Conservation (phyloP, 2,888 invertebrate genomes). For the Osmoderma eremita region DNA sequence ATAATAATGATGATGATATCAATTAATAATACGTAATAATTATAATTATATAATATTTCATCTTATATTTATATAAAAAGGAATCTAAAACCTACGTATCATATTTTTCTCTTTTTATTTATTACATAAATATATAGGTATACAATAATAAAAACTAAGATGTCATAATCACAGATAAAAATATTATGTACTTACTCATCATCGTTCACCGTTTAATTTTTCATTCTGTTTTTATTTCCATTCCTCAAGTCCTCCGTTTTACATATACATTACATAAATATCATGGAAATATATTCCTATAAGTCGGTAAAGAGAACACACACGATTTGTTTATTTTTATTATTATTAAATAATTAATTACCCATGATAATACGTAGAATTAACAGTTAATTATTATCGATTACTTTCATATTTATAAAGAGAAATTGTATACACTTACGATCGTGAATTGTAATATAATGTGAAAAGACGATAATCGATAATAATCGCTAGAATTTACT, state of each 20-base stretch:
- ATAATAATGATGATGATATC: no score
- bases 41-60: constrained; percentile 42
- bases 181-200: constrained; percentile 54
- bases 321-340: not conserved
- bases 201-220: no score
- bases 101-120: no score
- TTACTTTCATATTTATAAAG: not conserved
- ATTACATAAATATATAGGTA: constrained; percentile 34
- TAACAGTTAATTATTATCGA: not conserved
- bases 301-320: constrained; percentile 26
- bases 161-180: constrained; percentile 58
- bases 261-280: not conserved
- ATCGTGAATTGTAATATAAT: not conserved
- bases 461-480: no score
- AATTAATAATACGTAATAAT: no score
- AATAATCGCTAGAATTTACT: not conserved
- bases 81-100: constrained; percentile 43
- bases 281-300: not conserved
- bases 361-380: not conserved
- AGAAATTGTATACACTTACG: no score
- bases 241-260: constrained; percentile 5
- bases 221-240: constrained; percentile 2
- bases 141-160: constrained; percentile 51
- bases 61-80: constrained; percentile 46
- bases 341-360: no score